Percentiles rank a stretch among this genome's conserved stretches.
These are phyloP conservation scores for Palaemon carinicauda DNA, from an alignment of 1,140 invertebrate species.

Conservation along the genomic window DNA sequence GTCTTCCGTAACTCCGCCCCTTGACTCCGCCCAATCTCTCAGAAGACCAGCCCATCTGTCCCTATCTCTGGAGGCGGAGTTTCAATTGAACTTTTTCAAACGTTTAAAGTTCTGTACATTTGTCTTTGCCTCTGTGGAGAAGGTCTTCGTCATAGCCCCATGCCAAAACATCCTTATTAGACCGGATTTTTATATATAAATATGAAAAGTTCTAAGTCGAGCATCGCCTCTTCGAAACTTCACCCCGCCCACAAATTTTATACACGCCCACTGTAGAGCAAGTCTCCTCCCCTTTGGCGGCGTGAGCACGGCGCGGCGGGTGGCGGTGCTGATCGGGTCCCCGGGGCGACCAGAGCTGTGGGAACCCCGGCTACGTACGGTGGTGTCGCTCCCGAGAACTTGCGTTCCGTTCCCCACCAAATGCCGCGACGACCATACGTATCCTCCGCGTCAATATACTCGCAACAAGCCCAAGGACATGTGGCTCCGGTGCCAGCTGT, in stretches of 20 bases:
- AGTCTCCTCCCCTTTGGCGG: slow-evolving; percentile 19
- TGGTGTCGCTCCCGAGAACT: slow-evolving; percentile 40
- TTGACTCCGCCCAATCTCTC: background rate
- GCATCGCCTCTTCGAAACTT: background rate
- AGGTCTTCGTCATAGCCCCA: no score
- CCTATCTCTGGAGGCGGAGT: slow-evolving; percentile 22
- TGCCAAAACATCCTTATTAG: background rate
- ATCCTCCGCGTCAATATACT: background rate
- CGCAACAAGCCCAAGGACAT: no score
- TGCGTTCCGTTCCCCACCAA: slow-evolving; percentile 26
- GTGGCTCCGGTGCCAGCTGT: no score
- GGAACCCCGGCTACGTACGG: slow-evolving; percentile 48
- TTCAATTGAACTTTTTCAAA: background rate
- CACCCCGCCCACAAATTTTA: background rate
- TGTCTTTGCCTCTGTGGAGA: no score
- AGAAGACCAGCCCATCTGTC: background rate
- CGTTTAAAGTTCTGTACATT: background rate
- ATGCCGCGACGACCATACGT: background rate
- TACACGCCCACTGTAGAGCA: background rate
- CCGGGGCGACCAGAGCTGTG: slow-evolving; percentile 51
- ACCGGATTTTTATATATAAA: background rate
- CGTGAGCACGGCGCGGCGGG: slow-evolving; percentile 49
- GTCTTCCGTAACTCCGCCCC: slow-evolving; percentile 26
- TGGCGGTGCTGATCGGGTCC: background rate
- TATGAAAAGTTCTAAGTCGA: background rate